Conservation (phyloP, 2,888 invertebrate species). For the Acanthosepion esculentum region DNA sequence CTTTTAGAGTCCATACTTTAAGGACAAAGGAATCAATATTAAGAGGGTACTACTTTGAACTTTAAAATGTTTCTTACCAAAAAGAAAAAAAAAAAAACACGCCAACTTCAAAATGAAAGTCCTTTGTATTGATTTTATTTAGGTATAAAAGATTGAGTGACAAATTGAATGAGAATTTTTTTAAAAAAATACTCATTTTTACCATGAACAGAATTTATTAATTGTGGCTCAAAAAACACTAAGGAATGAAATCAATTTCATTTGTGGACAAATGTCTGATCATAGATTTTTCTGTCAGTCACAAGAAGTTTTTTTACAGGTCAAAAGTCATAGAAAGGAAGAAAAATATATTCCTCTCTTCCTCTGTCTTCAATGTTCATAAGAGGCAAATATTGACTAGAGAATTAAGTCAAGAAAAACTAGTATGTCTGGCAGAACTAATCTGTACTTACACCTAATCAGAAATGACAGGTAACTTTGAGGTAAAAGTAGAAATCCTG, state of each 20-base stretch:
- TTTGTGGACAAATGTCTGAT: conserved; percentile 18
- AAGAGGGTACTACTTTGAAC: too few relatives aligned
- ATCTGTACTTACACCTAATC: conserved; percentile 6
- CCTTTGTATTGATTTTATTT: too few relatives aligned
- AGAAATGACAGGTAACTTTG: conserved; percentile 20
- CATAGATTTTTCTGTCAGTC: conserved; percentile 33
- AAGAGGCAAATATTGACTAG: conserved; percentile 1
- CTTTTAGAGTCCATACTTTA: too few relatives aligned
- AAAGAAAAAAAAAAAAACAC: too few relatives aligned
- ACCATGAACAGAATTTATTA: too few relatives aligned
- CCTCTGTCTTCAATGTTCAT: neutral
- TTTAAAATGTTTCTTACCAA: too few relatives aligned
- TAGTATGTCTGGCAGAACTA: neutral
- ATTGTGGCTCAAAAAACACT: too few relatives aligned
- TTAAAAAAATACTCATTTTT: too few relatives aligned
- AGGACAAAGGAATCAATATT: too few relatives aligned
- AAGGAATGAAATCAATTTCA: neutral
- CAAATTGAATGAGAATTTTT: too few relatives aligned
- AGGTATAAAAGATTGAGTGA: too few relatives aligned
- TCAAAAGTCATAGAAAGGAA: neutral
- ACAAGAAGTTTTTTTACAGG: neutral
- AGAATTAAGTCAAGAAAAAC: conserved; percentile 7
- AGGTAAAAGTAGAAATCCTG: neutral
- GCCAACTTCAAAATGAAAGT: too few relatives aligned
- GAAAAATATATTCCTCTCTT: neutral